phyloP scores from a whole-genome alignment of 2,888 invertebrate species.

The Metallyticus violacea region DNA sequence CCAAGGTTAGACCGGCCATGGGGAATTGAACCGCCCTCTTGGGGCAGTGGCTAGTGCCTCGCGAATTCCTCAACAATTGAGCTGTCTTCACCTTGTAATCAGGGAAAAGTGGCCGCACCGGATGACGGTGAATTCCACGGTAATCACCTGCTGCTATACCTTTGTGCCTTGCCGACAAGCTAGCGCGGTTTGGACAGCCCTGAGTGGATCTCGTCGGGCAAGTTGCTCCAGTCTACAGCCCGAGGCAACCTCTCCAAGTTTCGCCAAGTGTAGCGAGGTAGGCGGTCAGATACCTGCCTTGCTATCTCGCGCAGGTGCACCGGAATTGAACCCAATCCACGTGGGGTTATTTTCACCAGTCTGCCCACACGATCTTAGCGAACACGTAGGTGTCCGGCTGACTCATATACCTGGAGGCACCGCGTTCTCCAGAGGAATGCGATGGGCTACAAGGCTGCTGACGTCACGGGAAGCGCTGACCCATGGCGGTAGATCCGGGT shows the following conservation, averaged over 20 bases:
- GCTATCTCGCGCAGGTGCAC: not conserved
- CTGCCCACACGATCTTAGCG: not conserved
- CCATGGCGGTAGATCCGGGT: not conserved
- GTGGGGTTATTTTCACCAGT: too few relatives aligned
- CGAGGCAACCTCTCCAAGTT: not conserved
- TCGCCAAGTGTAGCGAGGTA: not conserved
- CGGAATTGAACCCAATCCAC: too few relatives aligned
- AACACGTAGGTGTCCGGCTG: not conserved
- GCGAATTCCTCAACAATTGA: not conserved
- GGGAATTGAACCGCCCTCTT: not conserved
- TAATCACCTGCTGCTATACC: not conserved
- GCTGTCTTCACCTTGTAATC: not conserved
- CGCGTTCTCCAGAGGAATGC: too few relatives aligned
- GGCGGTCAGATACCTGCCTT: too few relatives aligned
- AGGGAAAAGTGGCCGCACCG: not conserved
- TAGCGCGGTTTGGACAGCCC: not conserved
- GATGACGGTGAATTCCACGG: not conserved
- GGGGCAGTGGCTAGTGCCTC: not conserved
- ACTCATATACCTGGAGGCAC: too few relatives aligned
- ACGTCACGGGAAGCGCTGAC: too few relatives aligned
- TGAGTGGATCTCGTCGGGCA: not conserved
- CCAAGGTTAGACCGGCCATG: not conserved
- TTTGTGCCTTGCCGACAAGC: not conserved
- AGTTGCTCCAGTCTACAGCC: constrained; percentile 1
- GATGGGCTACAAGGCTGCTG: too few relatives aligned